Base-by-base conservation (phyloP, 2,797 vertebrate species). In the Eulemur coronatus region DNA sequence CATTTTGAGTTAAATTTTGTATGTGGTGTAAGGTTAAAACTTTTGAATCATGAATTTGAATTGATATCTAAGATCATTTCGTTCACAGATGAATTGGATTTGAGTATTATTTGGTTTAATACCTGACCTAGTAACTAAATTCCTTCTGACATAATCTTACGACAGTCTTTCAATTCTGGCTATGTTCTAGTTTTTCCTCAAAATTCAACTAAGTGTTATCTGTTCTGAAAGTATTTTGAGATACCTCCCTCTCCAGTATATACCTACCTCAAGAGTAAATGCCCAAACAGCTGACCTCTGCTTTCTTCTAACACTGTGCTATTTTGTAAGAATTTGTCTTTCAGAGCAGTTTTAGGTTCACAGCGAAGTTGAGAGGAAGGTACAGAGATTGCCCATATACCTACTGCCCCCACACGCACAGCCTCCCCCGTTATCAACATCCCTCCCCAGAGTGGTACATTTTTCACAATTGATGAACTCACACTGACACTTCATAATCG, bases 31-130 rank as follows among this genome's bases (percentile, higher is more conserved):
- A 81, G 57, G 6, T 69, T 46, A 65, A 82, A 57, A 41, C 55
- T 72, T 96, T 70, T 50, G 70, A 65, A 38, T 84, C n/a, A 46
- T 72, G 57, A 57, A 79, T 93, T 90, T 88, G 55, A 38, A 67
- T n/a, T 81, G 38, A 59, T 11, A 80, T 84, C 50, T 79, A 67
- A 91, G 35, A 79, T 67, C 41, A 75, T n/a, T 57, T 91, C 59
- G 38, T 73, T 97, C 70, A 73, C 14, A 65, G 46, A 48, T 65
- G 38, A 55, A 59, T 24, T 84, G 63, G 33, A 52, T 94, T 72
- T 79, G 91, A 94, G 22, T 84, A 61, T 79, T 67, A 61, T 84
- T 67, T 95, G 55, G 35, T 41, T 81, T 93, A 88, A 87, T 59
- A 48, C 17, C 33, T 50, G 70, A 91, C 65, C 55, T 63, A 93